phyloP scores from a whole-genome alignment of 2,113 vertebrate species.

The Monopterus albus region DNA sequence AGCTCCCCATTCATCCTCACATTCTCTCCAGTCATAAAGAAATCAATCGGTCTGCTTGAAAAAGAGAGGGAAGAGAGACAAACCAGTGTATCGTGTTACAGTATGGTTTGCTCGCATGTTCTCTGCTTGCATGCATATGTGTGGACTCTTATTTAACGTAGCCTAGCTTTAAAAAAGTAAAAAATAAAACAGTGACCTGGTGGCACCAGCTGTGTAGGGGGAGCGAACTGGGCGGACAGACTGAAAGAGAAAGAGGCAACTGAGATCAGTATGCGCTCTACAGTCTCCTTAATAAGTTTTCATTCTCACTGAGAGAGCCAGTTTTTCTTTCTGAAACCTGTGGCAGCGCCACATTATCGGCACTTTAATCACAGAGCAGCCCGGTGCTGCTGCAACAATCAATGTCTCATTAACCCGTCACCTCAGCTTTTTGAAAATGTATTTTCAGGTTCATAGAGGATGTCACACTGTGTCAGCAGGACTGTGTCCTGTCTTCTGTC shows the following conservation, averaged over 20 bases:
- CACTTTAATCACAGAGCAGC: slow-evolving; percentile 70
- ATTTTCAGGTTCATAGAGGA: slow-evolving; percentile 37
- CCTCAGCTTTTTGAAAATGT: slow-evolving; percentile 32
- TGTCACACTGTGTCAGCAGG: slow-evolving; percentile 45
- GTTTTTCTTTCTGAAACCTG: slow-evolving; percentile 40
- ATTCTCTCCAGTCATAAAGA: slow-evolving; percentile 62
- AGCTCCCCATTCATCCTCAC: slow-evolving; percentile 66
- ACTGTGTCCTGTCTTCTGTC: slow-evolving; percentile 45
- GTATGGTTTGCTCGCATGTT: slow-evolving; percentile 31
- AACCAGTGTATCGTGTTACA: slow-evolving; percentile 32
- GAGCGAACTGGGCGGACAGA: slow-evolving; percentile 14
- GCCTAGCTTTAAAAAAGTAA: background rate
- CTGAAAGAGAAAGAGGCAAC: slow-evolving; percentile 23
- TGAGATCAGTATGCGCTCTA: slow-evolving; percentile 58
- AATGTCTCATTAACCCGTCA: slow-evolving; percentile 44
- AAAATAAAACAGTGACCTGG: slow-evolving; percentile 6
- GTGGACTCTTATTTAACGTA: background rate
- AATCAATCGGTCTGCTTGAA: slow-evolving; percentile 58
- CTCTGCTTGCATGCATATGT: slow-evolving; percentile 2
- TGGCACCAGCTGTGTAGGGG: slow-evolving; percentile 25
- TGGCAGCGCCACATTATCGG: slow-evolving; percentile 58
- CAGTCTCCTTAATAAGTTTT: slow-evolving; percentile 56
- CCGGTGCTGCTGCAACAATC: slow-evolving; percentile 56
- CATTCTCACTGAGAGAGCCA: slow-evolving; percentile 48
- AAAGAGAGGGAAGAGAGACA: slow-evolving; percentile 26